These are phyloP conservation scores for Acanthis flammea DNA, from an alignment of 2,797 vertebrate species.

Conservation along the genomic window DNA sequence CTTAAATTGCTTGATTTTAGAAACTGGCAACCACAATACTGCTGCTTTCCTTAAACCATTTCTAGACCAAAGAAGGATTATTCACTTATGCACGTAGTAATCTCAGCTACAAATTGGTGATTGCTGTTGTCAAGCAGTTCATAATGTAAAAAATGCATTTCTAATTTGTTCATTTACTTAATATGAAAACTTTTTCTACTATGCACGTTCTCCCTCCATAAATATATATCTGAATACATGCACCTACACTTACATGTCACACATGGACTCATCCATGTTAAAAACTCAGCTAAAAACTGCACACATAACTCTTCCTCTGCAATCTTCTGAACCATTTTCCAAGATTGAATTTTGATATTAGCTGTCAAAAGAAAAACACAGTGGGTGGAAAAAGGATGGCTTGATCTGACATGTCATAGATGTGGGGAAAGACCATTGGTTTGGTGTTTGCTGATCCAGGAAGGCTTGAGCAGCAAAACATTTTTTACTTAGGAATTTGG, in stretches of 20 bases:
- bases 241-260: neutral
- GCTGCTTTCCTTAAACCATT: neutral
- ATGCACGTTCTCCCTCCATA: accelerated
- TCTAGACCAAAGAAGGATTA: neutral
- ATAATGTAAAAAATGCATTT: neutral
- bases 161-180: neutral
- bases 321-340: neutral
- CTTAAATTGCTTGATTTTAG: neutral
- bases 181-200: neutral
- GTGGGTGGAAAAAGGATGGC: neutral
- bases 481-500: neutral
- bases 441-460: neutral
- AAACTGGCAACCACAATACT: neutral
- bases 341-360: neutral
- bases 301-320: neutral
- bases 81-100: accelerated
- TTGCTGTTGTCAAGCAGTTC: neutral
- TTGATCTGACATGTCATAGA: neutral
- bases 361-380: neutral
- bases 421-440: neutral
- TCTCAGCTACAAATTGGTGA: neutral
- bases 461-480: neutral
- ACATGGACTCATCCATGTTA: neutral
- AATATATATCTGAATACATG: neutral
- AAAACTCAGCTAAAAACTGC: neutral